These are phyloP conservation scores for Zoroaster sp. DNA, from an alignment of 53 echinoderm and acorn worm species.

Conservation along the genomic window DNA sequence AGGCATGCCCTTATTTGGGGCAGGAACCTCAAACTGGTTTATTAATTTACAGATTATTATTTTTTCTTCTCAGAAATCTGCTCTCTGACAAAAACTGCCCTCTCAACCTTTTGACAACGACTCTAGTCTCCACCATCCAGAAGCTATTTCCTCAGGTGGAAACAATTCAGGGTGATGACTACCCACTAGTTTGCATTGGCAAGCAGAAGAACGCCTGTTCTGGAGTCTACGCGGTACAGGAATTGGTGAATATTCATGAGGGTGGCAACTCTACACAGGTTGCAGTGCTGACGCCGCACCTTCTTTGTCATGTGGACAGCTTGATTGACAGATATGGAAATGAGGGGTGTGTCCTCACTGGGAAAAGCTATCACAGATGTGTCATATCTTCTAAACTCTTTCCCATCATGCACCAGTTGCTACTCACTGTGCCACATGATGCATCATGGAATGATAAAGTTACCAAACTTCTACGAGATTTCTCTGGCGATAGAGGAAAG, in stretches of 20 bases:
- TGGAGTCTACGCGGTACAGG: constrained; percentile 15
- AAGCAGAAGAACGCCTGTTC: neutral
- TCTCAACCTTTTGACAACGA: constrained; percentile 8
- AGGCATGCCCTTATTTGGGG: too few relatives aligned
- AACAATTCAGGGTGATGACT: neutral
- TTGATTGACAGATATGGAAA: constrained; percentile 15
- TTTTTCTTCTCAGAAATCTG: constrained; percentile 35
- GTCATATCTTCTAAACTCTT: constrained; percentile 27
- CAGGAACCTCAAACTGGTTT: too few relatives aligned
- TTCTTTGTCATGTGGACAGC: neutral
- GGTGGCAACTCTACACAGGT: neutral
- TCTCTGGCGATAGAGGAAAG: neutral
- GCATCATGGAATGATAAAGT: constrained; percentile 5
- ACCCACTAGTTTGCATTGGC: neutral
- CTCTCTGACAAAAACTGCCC: constrained; percentile 44
- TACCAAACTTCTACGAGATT: neutral
- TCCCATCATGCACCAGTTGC: constrained; percentile 84
- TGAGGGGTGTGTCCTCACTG: neutral
- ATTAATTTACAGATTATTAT: too few relatives aligned
- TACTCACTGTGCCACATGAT: constrained; percentile 15
- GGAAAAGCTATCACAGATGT: constrained; percentile 35
- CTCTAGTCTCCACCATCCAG: constrained; percentile 10
- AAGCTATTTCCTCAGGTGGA: neutral
- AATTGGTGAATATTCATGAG: constrained; percentile 21
- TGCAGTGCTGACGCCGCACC: constrained; percentile 19